phyloP scores from a whole-genome alignment of 2,113 vertebrate genomes.

The Cygnus buccinator region DNA sequence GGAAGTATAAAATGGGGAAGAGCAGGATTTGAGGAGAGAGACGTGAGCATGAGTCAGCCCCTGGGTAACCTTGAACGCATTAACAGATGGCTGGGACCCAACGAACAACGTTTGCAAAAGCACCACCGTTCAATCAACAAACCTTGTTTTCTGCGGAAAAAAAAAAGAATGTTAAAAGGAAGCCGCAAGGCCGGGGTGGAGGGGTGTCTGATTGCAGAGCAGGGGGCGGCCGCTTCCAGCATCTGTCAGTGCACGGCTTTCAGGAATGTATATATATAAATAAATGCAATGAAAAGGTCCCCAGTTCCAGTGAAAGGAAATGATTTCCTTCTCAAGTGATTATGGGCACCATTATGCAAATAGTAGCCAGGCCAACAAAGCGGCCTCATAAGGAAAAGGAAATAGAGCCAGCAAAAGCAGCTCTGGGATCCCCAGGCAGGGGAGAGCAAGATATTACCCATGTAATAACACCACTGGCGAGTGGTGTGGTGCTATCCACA shows the following conservation, averaged over 20 bases:
- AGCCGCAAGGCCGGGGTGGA: neutral
- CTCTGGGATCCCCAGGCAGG: neutral
- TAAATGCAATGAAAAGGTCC: neutral
- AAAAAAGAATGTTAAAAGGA: neutral
- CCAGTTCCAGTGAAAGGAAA: conserved; percentile 37
- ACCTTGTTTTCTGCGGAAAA: neutral
- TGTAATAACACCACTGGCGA: accelerated
- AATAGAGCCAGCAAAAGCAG: neutral
- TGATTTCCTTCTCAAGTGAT: neutral
- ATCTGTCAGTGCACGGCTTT: neutral
- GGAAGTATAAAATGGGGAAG: neutral
- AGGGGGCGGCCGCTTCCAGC: neutral
- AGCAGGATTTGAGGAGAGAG: neutral
- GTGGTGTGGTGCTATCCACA: neutral
- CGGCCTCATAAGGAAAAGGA: neutral
- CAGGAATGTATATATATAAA: conserved; percentile 1
- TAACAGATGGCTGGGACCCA: neutral
- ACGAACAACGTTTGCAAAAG: neutral
- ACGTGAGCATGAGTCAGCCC: neutral
- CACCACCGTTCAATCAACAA: neutral
- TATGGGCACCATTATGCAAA: conserved; percentile 34
- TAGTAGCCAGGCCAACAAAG: conserved; percentile 11
- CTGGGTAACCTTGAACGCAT: neutral
- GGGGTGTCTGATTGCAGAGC: conserved; percentile 32
- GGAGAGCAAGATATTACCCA: neutral